Evolutionary conservation across 2,113 vertebrate species (phyloP).

Genomic region (Alexandromys fortis): DNA sequence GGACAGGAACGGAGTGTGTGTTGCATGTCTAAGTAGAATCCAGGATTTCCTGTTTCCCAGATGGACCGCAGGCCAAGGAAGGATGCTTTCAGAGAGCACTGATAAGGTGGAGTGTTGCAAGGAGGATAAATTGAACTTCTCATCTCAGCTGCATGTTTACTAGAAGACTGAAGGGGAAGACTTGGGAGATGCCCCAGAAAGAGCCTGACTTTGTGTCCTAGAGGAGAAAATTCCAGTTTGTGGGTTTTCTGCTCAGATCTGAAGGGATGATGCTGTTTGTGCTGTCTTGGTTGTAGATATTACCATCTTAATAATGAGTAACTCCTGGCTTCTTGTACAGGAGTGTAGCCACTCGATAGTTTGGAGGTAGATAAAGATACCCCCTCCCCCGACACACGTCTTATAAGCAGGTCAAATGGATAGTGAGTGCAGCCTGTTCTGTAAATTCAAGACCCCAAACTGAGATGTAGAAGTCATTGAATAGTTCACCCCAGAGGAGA

Average conservation of each 20-base stretch:
- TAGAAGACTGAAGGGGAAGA: background rate
- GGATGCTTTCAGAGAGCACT: background rate
- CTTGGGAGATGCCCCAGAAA: background rate
- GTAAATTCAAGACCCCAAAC: background rate
- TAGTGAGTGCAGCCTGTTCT: background rate
- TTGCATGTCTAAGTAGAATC: background rate
- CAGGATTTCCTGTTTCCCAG: background rate
- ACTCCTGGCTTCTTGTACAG: background rate
- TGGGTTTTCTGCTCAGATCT: background rate
- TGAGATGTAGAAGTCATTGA: background rate
- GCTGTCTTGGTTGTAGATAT: background rate
- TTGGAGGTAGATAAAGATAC: background rate
- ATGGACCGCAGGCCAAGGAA: background rate
- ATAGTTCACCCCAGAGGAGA: background rate
- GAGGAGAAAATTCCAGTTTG: background rate
- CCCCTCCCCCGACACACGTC: background rate
- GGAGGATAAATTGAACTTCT: background rate
- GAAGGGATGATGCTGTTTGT: background rate
- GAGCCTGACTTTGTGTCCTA: background rate
- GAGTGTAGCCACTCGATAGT: too few species aligned
- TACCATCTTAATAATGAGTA: background rate
- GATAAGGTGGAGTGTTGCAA: background rate
- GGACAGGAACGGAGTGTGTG: background rate
- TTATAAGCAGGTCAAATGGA: background rate
- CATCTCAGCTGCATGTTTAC: background rate